Conservation (phyloP, 2,797 vertebrate species). For the Coendou prehensilis region DNA sequence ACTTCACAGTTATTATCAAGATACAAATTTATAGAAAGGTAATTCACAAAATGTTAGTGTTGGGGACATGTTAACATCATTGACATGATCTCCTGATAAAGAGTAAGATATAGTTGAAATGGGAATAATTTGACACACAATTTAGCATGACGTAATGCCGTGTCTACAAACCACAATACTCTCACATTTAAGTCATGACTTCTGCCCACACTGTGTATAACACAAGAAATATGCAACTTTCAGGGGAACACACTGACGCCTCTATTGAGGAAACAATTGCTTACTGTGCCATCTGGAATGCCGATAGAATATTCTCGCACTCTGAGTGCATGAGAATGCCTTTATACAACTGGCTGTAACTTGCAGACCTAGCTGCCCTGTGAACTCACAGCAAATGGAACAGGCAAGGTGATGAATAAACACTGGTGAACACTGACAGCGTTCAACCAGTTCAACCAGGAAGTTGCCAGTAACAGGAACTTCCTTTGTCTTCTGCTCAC, state of each 20-base stretch:
- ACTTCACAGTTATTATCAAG: background rate
- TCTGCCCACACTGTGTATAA: background rate
- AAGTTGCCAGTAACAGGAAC: background rate
- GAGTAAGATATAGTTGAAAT: background rate
- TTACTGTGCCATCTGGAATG: background rate
- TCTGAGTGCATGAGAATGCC: background rate
- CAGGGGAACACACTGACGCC: background rate
- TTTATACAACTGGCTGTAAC: background rate
- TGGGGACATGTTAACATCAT: background rate
- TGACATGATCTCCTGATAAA: background rate
- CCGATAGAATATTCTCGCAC: background rate
- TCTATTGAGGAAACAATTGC: background rate
- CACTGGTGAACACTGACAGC: background rate
- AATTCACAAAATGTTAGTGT: background rate
- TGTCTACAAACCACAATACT: background rate
- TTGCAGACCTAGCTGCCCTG: background rate
- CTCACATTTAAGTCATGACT: background rate
- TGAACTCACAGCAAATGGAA: background rate
- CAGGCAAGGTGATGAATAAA: background rate
- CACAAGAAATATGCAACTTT: background rate
- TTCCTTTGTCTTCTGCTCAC: background rate
- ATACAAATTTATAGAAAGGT: background rate
- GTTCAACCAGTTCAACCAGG: background rate
- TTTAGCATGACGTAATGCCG: background rate
- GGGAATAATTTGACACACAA: background rate